phyloP scores from a whole-genome alignment of 2,888 invertebrate genomes.

The Drosophila dives region DNA sequence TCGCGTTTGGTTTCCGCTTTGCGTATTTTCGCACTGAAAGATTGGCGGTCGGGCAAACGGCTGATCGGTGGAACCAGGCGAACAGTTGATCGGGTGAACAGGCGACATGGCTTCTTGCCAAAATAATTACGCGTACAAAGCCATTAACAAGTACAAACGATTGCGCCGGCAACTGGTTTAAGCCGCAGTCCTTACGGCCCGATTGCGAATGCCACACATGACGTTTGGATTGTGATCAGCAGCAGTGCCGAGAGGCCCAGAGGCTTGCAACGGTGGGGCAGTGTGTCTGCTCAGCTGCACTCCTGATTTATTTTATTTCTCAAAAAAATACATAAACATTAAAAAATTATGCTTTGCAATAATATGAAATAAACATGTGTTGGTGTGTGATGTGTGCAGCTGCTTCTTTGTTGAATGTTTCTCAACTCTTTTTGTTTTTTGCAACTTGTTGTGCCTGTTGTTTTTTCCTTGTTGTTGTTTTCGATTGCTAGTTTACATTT shows the following conservation, averaged over 20 bases:
- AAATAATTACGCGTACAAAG: conserved; percentile 79
- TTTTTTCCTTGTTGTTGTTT: conserved; percentile 38
- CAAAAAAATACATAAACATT: conserved; percentile 74
- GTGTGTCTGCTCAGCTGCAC: conserved; percentile 64
- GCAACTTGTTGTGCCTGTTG: conserved; percentile 44
- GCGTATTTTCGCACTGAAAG: conserved; percentile 40
- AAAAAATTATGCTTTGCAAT: conserved; percentile 69
- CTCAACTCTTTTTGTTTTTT: conserved; percentile 27
- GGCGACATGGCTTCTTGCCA: conserved; percentile 70
- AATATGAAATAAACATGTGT: conserved; percentile 74
- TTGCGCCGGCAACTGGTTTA: conserved; percentile 71
- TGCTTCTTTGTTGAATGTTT: conserved; percentile 28
- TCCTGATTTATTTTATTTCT: conserved; percentile 76
- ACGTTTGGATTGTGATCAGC: conserved; percentile 60
- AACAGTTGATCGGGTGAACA: conserved; percentile 23
- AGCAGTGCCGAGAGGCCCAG: background rate
- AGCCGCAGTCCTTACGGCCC: conserved; percentile 38
- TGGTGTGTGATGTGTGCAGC: conserved; percentile 22
- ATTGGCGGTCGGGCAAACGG: conserved; percentile 23
- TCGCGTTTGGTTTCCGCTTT: conserved; percentile 50
- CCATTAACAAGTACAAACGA: conserved; percentile 80
- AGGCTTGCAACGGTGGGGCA: conserved; percentile 11
- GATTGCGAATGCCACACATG: conserved; percentile 71
- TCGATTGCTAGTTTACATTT: conserved; percentile 70
- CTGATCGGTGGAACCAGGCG: conserved; percentile 4